phyloP scores from a whole-genome alignment of 2,113 vertebrate genomes.

The Entosphenus tridentatus region DNA sequence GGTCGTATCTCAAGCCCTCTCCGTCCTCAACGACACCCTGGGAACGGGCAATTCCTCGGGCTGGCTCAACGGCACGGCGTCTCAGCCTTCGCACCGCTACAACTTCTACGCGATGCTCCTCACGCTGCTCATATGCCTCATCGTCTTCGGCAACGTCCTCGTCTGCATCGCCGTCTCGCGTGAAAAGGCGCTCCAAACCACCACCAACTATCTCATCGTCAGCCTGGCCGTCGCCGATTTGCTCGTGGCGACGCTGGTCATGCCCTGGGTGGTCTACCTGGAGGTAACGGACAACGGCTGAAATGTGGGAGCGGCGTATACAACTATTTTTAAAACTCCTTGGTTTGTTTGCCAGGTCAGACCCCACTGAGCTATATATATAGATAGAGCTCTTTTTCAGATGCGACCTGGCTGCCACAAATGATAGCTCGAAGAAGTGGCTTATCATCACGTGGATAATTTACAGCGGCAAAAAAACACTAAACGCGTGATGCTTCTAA shows the following conservation, averaged over 20 bases:
- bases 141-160: conserved; percentile 83
- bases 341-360: no score
- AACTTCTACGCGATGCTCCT: conserved; percentile 94
- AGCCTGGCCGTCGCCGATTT: conserved; percentile 86
- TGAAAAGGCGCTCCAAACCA: conserved; percentile 86
- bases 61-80: conserved; percentile 31
- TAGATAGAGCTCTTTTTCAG: no score
- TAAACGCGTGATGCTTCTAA: no score
- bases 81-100: conserved; percentile 36
- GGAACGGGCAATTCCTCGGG: no score
- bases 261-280: conserved; percentile 89
- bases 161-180: conserved; percentile 90
- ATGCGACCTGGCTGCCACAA: no score
- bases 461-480: no score
- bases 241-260: conserved; percentile 68
- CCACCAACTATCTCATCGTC: conserved; percentile 95
- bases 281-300: conserved; percentile 34
- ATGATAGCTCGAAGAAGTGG: no score
- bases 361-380: no score
- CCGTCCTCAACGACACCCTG: no score
- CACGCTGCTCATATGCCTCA: conserved; percentile 78
- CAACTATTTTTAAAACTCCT: no score
- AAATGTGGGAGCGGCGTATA: neutral
- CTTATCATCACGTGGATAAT: no score
- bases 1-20: no score